Conservation (phyloP, 2,797 vertebrate species). For the Artibeus jamaicensis region DNA sequence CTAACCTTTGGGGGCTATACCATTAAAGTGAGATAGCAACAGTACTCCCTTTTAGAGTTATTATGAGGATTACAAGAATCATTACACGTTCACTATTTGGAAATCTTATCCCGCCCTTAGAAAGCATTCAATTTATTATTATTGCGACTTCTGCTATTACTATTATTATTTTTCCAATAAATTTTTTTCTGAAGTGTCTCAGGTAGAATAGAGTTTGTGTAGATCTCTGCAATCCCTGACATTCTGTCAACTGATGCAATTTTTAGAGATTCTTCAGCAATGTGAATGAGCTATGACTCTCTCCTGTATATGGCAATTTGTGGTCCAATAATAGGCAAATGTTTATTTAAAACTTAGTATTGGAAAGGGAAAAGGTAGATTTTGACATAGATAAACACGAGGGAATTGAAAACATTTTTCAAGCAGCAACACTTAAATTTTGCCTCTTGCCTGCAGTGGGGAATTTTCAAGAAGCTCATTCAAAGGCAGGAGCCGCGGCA, state of each 20-base stretch:
- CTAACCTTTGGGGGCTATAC: neutral
- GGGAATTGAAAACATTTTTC: neutral
- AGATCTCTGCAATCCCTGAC: neutral
- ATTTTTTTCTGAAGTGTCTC: neutral
- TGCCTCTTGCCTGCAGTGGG: neutral
- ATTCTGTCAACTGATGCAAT: neutral
- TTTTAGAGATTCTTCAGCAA: neutral
- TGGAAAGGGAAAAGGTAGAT: neutral
- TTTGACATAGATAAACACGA: neutral
- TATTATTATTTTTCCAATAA: constrained; percentile 1
- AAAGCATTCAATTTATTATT: neutral
- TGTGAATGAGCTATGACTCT: neutral
- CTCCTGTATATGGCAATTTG: neutral
- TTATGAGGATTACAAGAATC: neutral
- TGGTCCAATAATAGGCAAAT: neutral
- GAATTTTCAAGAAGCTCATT: neutral
- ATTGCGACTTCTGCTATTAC: neutral
- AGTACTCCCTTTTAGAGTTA: neutral
- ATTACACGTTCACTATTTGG: neutral
- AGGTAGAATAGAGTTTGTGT: neutral
- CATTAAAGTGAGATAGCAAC: neutral
- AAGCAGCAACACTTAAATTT: neutral
- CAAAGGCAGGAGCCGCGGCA: neutral
- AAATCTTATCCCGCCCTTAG: neutral
- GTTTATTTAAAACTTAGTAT: neutral